Base-by-base conservation (phyloP, 2,888 invertebrate genomes). In the Metalampra italica region DNA sequence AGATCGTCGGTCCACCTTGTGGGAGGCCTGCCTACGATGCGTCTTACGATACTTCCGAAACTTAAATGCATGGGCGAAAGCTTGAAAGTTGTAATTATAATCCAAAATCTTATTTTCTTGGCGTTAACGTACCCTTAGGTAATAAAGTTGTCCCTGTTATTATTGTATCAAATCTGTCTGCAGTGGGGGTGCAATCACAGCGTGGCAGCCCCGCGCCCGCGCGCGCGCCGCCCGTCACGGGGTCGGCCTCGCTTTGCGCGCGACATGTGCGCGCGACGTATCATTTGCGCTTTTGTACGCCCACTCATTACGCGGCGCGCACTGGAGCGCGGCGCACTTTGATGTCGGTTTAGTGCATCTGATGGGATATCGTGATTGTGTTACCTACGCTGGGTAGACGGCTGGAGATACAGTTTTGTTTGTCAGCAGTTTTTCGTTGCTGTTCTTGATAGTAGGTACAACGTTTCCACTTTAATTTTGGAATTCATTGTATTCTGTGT, bases 261-360 rank as follows among this genome's bases (percentile, higher is more conserved):
- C 64, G 59, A 54, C 76, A 80, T 83, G 77, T 86, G 86, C 73
- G 69, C 66, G 62, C 76, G 85, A 81, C 82, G 73, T 82, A 75
- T 80, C 70, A 82, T 84, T 85, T 85, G 82, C 69, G 75, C 81
- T 79, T 82, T 77, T 82, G 71, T 70, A 72, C 80, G 76, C 80
- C 81, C 73, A 74, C 78, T 73, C 73, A 69, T 76, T 79, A 72
- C 48, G 57, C 49, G 45, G 52, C 38, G 49, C 46, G 47, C 53
- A 48, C 49, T 34, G 12, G 29, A 7, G 13, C 41, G 40, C 39
- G 47, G 47, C 42, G 51, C 42, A 14, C 38, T 47, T 44, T 22
- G 37, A 36, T 46, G 42, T 40, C 42, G 37, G 22, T 49, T 47
- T 40, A 14, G 41, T 41, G 44, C 45, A 40, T 49, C 45, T 36